Evolutionary conservation across 1,140 invertebrate species (phyloP), one percentile per base, ranked within the genome.

Genomic region (Melanaphis sacchari): DNA sequence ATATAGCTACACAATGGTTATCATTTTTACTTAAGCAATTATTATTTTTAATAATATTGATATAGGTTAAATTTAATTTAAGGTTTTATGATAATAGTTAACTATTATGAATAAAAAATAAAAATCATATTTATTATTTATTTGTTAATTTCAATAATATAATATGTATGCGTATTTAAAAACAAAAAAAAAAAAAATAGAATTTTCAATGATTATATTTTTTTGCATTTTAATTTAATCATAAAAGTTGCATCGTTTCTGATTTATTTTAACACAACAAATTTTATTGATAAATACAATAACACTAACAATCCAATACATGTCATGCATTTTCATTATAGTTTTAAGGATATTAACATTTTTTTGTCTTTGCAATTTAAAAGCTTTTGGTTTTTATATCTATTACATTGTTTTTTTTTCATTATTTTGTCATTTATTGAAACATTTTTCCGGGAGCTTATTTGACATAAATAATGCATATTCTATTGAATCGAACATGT

Each of bases 331-430:
- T 89, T 89, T 24, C 22, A 89, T 54, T 89, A 49, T 89, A 54
- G n/a, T 89, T 89, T 38, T 54, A 54, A 54, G 22, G 49, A 54
- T 89, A 89, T 89, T 54, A 54, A 54, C 46, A 38, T 89, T 89
- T 54, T 89, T 54, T 24, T 52, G 88, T 11, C 24, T 89, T 54
- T 54, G 49, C 40, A 88, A 89, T n/a, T 89, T 40, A 36, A 54
- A 54, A 89, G 88, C 49, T 89, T 89, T 89, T 89, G 88, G 36
- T 89, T 54, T 43, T 89, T 52, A 88, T 24, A 36, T 89, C 88
- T 54, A 89, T 54, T 54, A 54, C 9, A 49, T 49, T 49, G n/a
- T n/a, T 49, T 52, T 52, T 52, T 52, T 49, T 18, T 52, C 87
- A 38, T 52, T 22, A 8, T 26, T 85, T 87, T 89, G n/a, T 52